Base-by-base conservation (phyloP, 2,888 invertebrate species). In the Eurytoma adleriae region DNA sequence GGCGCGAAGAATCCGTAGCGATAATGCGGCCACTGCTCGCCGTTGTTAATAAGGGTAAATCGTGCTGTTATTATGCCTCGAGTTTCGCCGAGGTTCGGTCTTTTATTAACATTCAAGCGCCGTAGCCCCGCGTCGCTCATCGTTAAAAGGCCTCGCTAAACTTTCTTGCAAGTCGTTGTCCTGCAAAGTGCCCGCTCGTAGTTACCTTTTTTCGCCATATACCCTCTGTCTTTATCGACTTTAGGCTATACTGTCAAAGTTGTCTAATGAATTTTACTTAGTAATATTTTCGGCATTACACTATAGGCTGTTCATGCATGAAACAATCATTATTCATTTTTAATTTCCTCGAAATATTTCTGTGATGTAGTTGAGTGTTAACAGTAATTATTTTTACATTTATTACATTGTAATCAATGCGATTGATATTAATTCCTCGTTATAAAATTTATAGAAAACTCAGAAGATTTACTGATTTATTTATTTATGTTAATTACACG, bases 21-120 rank as follows among this genome's bases (percentile, higher is more conserved):
- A 48, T 64, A 69, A 69, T 40, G 69, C 62, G 62, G n/a, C 24
- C 40, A 40, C 24, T 48, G 40, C 16, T 14, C 20, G 16, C n/a
- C 48, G 20, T 48, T 7, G 54, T 54, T 50, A 61, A 61, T 50
- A 59, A 70, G 10, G 20, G 30, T 59, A 71, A 61, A 48, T 59
- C 71, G 48, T 10, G 30, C 20, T 48, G 50, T 50, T 61, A 59
- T 61, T 48, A 61, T 71, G 50, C 24, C 71, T 20, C 24, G 24
- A 59, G 59, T 67, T 64, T 74, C 48, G 69, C n/a, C 61, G 30
- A 56, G 52, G n/a, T 13, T 16, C n/a, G 30, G 12, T 13, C 70
- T 77, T 77, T 71, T 71, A 77, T 77, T 77, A 70, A 71, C 67
- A 66, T 76, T 69, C 69, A 57, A 64, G 54, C 14, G 54, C 14